Conservation (phyloP, 2,888 invertebrate genomes). For the Drosophila diplacantha region DNA sequence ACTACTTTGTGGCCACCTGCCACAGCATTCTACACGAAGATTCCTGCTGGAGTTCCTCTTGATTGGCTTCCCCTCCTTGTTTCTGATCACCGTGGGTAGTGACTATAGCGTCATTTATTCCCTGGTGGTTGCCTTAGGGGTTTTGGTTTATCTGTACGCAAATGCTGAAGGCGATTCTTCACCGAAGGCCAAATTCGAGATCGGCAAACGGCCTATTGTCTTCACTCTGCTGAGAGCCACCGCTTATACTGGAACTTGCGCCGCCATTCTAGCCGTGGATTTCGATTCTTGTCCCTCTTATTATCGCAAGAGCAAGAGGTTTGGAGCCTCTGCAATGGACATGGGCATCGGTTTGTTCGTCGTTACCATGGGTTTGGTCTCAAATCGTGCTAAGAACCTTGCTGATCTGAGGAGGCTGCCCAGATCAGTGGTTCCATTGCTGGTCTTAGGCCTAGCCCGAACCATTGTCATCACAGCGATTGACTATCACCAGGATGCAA, state of each 20-base stretch:
- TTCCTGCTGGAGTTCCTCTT: constrained; percentile 80
- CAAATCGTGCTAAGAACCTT: constrained; percentile 78
- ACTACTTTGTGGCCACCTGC: constrained; percentile 37
- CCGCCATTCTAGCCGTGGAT: constrained; percentile 96
- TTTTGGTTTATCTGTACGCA: constrained; percentile 34
- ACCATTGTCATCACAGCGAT: constrained; percentile 81
- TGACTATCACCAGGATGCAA: constrained; percentile 91
- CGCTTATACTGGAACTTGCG: constrained; percentile 85
- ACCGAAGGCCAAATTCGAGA: constrained; percentile 12
- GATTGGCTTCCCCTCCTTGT: constrained; percentile 80
- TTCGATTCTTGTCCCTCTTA: constrained; percentile 90
- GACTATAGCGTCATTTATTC: constrained; percentile 58
- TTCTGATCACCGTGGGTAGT: constrained; percentile 80
- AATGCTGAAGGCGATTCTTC: constrained; percentile 20
- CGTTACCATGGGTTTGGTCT: constrained; percentile 87
- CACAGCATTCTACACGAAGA: constrained; percentile 39
- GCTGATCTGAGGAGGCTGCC: constrained; percentile 58
- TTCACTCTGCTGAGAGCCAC: constrained; percentile 85
- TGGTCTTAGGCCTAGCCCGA: constrained; percentile 82
- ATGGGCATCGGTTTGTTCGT: constrained; percentile 94
- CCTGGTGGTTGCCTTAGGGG: neutral
- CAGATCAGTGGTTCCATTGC: constrained; percentile 76
- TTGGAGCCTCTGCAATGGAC: constrained; percentile 96
- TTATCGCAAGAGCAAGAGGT: constrained; percentile 91
- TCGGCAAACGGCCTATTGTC: constrained; percentile 75